phyloP scores from a whole-genome alignment of 2,797 vertebrate species.

The Pipistrellus pygmaeus region DNA sequence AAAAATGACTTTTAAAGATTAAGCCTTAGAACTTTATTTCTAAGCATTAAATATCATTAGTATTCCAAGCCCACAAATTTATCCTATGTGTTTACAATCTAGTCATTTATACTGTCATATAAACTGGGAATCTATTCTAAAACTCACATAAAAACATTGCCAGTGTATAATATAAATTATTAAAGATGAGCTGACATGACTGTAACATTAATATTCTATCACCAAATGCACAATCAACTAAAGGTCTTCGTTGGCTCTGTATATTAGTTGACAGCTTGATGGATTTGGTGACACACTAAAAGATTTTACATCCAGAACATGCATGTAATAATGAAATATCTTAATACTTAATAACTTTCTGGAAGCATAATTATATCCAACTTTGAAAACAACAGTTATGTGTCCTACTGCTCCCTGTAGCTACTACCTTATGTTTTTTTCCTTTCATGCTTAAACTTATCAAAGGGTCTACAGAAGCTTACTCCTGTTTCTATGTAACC shows the following conservation, averaged over 20 bases:
- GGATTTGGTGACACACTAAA: constrained; percentile 21
- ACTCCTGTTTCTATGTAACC: background rate
- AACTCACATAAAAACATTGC: constrained; percentile 65
- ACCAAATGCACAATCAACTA: constrained; percentile 65
- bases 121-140: constrained; percentile 27
- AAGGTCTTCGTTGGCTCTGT: constrained; percentile 62
- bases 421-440: background rate
- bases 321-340: constrained; percentile 22
- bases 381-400: constrained; percentile 45
- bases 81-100: constrained; percentile 27
- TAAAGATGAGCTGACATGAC: constrained; percentile 70
- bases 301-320: constrained; percentile 7
- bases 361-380: background rate
- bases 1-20: constrained; percentile 59
- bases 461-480: background rate
- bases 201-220: constrained; percentile 56
- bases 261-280: constrained; percentile 52
- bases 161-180: constrained; percentile 77
- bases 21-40: constrained; percentile 3
- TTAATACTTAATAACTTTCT: constrained; percentile 45
- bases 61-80: background rate
- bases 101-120: background rate
- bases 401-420: background rate
- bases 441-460: background rate
- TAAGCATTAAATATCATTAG: constrained; percentile 38